Evolutionary conservation across 2,113 vertebrate species (phyloP).

Genomic region (Dendrocopos noguchii): DNA sequence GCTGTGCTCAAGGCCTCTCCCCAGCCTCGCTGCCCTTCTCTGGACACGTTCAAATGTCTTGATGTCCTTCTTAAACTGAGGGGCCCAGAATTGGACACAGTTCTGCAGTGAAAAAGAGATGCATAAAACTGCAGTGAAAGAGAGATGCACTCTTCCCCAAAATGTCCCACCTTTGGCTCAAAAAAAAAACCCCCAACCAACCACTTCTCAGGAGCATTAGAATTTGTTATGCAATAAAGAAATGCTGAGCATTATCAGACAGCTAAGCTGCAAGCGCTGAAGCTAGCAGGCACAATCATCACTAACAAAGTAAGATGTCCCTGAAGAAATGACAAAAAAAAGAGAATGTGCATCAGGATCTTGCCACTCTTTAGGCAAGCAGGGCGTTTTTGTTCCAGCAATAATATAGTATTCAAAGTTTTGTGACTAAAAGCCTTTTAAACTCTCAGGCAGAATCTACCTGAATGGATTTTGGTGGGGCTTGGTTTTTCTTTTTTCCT

Average conservation of each 20-base stretch:
- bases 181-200: background rate
- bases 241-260: background rate
- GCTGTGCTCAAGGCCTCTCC: no score
- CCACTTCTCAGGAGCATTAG: background rate
- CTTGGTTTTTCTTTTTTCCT: background rate
- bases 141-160: background rate
- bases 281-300: background rate
- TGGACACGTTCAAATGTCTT: no score
- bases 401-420: slow-evolving; percentile 49
- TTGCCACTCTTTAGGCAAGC: background rate
- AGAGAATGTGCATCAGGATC: background rate
- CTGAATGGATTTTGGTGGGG: slow-evolving; percentile 19
- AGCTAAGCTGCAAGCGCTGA: background rate
- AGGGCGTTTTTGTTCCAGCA: slow-evolving; percentile 21
- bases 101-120: background rate
- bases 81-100: no score
- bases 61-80: no score
- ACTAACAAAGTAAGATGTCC: background rate
- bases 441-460: slow-evolving; percentile 39
- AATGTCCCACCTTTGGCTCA: background rate
- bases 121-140: background rate
- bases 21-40: no score
- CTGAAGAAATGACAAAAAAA: slow-evolving; percentile 9
- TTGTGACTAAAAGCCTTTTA: slow-evolving; percentile 45
- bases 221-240: background rate